A percentile compares a stretch with the other conserved stretches of the same genome.
Conservation (phyloP, 2,797 vertebrate genomes). For the Gorsachius magnificus region DNA sequence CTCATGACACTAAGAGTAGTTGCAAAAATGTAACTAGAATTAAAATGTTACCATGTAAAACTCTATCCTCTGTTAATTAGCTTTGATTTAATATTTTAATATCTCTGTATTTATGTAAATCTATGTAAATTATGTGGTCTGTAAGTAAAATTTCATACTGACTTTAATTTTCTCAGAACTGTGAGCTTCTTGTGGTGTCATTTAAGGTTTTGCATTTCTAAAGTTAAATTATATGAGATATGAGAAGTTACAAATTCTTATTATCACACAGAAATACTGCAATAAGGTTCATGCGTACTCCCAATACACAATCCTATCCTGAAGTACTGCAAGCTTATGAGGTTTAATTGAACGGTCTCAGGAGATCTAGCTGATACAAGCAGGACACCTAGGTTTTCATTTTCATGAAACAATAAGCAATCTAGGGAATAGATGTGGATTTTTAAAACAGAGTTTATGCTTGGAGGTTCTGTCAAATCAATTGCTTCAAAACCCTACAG, state of each 20-base stretch:
- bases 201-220: slow-evolving; percentile 32
- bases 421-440: slow-evolving; percentile 73
- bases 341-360: slow-evolving; percentile 48
- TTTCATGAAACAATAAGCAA: slow-evolving; percentile 72
- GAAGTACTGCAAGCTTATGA: slow-evolving; percentile 40
- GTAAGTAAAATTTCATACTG: slow-evolving; percentile 66
- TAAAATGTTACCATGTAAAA: slow-evolving; percentile 40
- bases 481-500: slow-evolving; percentile 78
- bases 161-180: slow-evolving; percentile 62
- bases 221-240: slow-evolving; percentile 44
- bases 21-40: slow-evolving; percentile 18
- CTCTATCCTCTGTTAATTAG: slow-evolving; percentile 64
- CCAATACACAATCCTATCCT: slow-evolving; percentile 4
- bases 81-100: slow-evolving; percentile 69
- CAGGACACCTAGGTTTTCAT: slow-evolving; percentile 53
- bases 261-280: slow-evolving; percentile 45
- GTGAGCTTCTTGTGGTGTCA: slow-evolving; percentile 59
- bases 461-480: slow-evolving; percentile 77
- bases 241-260: slow-evolving; percentile 35
- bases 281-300: slow-evolving; percentile 54
- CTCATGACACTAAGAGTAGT: slow-evolving; percentile 58
- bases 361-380: slow-evolving; percentile 57
- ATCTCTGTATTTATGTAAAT: slow-evolving; percentile 67
- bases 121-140: slow-evolving; percentile 62
- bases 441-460: slow-evolving; percentile 71